phyloP scores from a whole-genome alignment of 2,113 vertebrate species.

The Zosterops lateralis region DNA sequence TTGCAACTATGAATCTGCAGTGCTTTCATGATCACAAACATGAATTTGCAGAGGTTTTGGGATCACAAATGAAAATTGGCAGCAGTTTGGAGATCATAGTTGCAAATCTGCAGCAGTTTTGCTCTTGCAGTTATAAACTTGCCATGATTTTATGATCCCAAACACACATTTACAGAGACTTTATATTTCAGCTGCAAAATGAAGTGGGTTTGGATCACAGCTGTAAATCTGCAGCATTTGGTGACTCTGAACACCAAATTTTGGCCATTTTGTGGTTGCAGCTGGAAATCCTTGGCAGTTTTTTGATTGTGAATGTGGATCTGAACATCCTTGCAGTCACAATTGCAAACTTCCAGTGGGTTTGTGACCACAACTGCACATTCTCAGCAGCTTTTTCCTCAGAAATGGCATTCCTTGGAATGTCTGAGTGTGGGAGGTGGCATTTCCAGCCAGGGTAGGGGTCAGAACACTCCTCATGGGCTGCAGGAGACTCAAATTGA shows the following conservation, averaged over 20 bases:
- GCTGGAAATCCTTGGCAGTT: rapidly evolving
- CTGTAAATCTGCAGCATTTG: neutral
- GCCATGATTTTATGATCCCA: rapidly evolving
- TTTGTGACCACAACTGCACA: rapidly evolving
- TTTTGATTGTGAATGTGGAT: rapidly evolving
- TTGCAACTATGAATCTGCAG: neutral
- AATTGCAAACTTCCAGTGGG: neutral
- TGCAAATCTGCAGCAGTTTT: neutral
- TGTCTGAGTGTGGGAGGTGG: neutral
- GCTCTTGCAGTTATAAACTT: rapidly evolving
- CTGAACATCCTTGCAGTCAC: neutral
- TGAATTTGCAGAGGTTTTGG: neutral
- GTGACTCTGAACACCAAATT: neutral
- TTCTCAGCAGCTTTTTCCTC: neutral
- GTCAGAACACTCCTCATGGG: neutral
- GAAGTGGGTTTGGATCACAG: neutral
- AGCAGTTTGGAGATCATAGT: neutral
- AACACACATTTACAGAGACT: neutral
- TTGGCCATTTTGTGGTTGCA: neutral
- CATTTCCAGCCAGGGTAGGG: neutral
- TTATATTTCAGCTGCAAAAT: neutral
- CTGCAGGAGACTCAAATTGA: rapidly evolving
- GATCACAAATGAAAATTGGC: neutral
- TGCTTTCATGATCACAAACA: neutral
- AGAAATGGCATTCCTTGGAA: rapidly evolving